phyloP scores from a whole-genome alignment of 2,797 vertebrate species.

The Hipposideros larvatus region DNA sequence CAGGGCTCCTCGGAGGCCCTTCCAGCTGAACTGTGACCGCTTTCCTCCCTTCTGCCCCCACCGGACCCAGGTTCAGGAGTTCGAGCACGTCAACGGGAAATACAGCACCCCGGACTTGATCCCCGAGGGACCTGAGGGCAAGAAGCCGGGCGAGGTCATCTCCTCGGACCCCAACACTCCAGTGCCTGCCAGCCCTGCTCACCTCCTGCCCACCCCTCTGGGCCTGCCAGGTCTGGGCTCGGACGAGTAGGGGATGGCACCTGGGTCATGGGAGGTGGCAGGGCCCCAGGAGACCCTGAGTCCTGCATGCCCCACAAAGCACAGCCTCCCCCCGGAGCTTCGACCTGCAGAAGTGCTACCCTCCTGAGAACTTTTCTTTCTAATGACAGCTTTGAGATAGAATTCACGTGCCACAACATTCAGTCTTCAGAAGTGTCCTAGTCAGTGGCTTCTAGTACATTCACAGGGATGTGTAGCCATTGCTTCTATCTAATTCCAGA shows the following conservation, averaged over 20 bases:
- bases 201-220: conserved; percentile 88
- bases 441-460: background rate
- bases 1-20: background rate
- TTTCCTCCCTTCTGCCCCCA: rapidly evolving
- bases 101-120: conserved; percentile 97
- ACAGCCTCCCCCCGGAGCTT: rapidly evolving
- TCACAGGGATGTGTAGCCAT: background rate
- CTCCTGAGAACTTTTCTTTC: background rate
- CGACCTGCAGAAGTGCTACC: rapidly evolving
- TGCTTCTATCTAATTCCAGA: background rate
- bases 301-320: too few species aligned
- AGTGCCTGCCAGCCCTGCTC: conserved; percentile 94
- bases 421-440: background rate
- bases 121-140: conserved; percentile 93
- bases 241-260: rapidly evolving
- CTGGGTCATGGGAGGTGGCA: background rate
- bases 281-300: background rate
- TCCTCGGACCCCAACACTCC: conserved; percentile 97
- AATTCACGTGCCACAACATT: rapidly evolving
- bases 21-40: background rate
- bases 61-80: conserved; percentile 95
- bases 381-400: background rate
- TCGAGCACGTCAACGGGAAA: conserved; percentile 98
- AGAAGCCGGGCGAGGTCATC: conserved; percentile 92
- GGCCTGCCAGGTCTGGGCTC: conserved; percentile 90